phyloP scores from a whole-genome alignment of 2,888 invertebrate species.

The Cheilosia variabilis region DNA sequence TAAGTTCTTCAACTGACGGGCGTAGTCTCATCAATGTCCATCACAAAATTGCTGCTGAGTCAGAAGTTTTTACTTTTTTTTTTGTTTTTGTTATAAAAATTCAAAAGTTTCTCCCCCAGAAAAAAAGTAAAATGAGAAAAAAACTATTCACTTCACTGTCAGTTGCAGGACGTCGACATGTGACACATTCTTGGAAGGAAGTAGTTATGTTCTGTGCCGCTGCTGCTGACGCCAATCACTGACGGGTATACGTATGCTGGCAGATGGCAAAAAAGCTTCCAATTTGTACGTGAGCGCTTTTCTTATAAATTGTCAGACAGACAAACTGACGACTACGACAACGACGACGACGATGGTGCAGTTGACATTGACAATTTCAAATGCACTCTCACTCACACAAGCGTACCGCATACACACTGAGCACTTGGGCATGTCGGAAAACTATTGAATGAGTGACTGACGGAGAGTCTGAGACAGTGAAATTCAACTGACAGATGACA shows the following conservation, averaged over 20 bases:
- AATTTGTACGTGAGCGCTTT: constrained; percentile 67
- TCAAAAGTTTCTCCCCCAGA: constrained; percentile 45
- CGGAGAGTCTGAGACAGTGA: constrained; percentile 66
- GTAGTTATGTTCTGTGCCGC: constrained; percentile 69
- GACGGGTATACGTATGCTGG: constrained; percentile 54
- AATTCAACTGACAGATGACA: constrained; percentile 71
- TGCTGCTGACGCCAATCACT: constrained; percentile 60
- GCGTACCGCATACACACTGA: background rate
- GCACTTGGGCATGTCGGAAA: constrained; percentile 60
- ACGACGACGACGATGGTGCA: constrained; percentile 64
- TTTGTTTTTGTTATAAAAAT: constrained; percentile 31
- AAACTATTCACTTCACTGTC: constrained; percentile 66
- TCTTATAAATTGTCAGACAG: constrained; percentile 54
- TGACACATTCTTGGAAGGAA: constrained; percentile 75
- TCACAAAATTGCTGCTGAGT: constrained; percentile 63
- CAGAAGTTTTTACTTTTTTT: constrained; percentile 26
- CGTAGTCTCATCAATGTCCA: constrained; percentile 72
- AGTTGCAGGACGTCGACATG: constrained; percentile 72
- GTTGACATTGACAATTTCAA: constrained; percentile 74
- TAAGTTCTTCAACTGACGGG: constrained; percentile 61
- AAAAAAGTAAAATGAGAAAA: constrained; percentile 3
- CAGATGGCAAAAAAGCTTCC: constrained; percentile 66
- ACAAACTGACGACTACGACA: constrained; percentile 21
- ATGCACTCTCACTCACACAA: constrained; percentile 63
- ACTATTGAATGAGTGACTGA: constrained; percentile 74